These are phyloP conservation scores for Semotilus atromaculatus DNA, from an alignment of 2,797 vertebrate genomes.

Conservation along the genomic window DNA sequence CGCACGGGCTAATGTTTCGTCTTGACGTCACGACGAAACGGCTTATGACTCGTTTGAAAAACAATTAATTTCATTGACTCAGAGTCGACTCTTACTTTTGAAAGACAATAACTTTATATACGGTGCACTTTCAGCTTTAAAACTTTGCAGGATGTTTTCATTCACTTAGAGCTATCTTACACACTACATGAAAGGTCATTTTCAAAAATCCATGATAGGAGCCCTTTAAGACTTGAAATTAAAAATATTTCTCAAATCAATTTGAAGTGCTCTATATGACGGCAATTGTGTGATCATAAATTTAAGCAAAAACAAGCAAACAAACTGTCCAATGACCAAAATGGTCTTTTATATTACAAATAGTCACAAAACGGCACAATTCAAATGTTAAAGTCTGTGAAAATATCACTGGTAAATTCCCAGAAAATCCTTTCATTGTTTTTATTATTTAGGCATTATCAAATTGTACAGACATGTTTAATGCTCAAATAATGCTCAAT, in stretches of 20 bases:
- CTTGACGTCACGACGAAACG: too few species aligned
- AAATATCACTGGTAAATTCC: neutral
- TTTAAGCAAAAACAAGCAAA: too few species aligned
- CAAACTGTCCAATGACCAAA: neutral
- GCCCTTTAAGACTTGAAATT: neutral
- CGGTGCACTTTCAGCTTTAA: too few species aligned
- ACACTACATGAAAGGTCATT: too few species aligned
- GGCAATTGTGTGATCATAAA: conserved; percentile 1
- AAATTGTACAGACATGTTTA: neutral
- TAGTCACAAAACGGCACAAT: neutral
- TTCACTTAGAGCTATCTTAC: too few species aligned
- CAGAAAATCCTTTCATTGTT: neutral
- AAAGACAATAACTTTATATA: too few species aligned
- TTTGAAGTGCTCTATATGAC: neutral
- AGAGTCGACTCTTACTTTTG: too few species aligned
- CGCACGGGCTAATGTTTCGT: too few species aligned
- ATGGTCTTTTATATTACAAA: neutral
- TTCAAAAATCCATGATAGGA: too few species aligned
- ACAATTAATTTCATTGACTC: too few species aligned
- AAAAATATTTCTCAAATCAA: neutral
- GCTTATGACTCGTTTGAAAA: too few species aligned
- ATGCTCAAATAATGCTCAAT: neutral
- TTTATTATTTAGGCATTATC: neutral
- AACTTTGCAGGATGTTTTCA: too few species aligned
- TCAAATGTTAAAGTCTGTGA: neutral